Evolutionary conservation across 1,140 invertebrate species (phyloP).

Genomic region (Conus betulinus): DNA sequence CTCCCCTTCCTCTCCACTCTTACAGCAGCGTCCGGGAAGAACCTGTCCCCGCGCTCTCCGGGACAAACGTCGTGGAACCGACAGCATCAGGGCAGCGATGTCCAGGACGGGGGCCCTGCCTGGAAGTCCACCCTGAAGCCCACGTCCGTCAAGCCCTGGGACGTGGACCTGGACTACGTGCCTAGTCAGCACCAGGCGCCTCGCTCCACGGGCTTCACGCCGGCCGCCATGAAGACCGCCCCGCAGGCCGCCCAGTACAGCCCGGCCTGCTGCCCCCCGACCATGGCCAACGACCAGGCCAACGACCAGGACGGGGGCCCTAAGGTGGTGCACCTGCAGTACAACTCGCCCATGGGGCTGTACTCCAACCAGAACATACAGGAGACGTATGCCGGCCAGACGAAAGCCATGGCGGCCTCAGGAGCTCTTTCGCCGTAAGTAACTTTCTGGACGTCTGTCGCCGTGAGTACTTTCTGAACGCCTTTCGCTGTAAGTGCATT

Average conservation of each 20-base stretch:
- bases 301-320: conserved; percentile 36
- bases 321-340: conserved; percentile 81
- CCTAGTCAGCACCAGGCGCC: conserved; percentile 41
- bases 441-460: not conserved
- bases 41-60: not conserved
- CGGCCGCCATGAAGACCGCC: conserved; percentile 5
- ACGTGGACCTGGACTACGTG: conserved; percentile 52
- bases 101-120: conserved; percentile 35
- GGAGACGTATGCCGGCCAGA: conserved; percentile 92
- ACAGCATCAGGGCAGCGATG: conserved; percentile 29
- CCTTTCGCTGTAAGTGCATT: too few relatives aligned
- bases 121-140: conserved; percentile 54
- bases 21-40: not conserved
- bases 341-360: conserved; percentile 95
- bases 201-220: conserved; percentile 55
- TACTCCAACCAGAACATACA: conserved; percentile 97
- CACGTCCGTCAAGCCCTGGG: conserved; percentile 68
- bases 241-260: conserved; percentile 16
- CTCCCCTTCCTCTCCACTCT: not conserved
- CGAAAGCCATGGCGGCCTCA: conserved; percentile 42
- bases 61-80: not conserved
- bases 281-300: not conserved
- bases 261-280: not conserved
- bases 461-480: too few relatives aligned
- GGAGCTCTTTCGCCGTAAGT: conserved; percentile 41